Evolutionary conservation across 2,888 invertebrate species (phyloP).

Genomic region (Xanthia icteritia): DNA sequence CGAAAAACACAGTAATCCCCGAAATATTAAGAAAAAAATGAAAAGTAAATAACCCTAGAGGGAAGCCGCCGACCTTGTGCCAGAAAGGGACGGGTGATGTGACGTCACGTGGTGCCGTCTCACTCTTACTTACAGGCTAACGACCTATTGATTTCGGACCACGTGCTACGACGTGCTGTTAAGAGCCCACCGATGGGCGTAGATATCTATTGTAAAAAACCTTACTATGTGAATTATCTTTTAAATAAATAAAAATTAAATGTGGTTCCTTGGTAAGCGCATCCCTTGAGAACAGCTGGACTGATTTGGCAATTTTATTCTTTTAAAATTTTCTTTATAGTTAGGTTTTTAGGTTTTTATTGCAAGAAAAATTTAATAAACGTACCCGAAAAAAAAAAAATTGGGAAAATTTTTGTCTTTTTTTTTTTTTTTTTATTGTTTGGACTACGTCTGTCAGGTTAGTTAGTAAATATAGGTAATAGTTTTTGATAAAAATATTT

Average conservation of each 20-base stretch:
- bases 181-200: constrained; percentile 52
- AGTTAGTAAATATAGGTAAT: too few species aligned
- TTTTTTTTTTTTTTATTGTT: neutral
- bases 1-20: constrained; percentile 40
- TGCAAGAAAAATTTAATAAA: neutral
- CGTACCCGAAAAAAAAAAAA: neutral
- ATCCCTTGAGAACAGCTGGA: neutral
- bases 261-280: neutral
- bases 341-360: neutral
- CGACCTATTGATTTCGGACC: constrained; percentile 76
- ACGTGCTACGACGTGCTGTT: constrained; percentile 69
- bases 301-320: neutral
- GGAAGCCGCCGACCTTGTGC: constrained; percentile 72
- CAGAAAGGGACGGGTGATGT: constrained; percentile 65
- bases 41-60: constrained; percentile 74
- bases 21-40: constrained; percentile 59
- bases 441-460: too few species aligned
- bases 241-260: neutral
- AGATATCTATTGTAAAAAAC: neutral
- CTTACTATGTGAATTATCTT: neutral
- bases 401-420: neutral
- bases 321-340: neutral
- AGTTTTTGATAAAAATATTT: too few species aligned
- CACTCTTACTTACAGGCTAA: constrained; percentile 72
- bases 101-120: constrained; percentile 71